These are phyloP conservation scores for Stomorhina lunata DNA, from an alignment of 2,888 invertebrate genomes.

Conservation along the genomic window DNA sequence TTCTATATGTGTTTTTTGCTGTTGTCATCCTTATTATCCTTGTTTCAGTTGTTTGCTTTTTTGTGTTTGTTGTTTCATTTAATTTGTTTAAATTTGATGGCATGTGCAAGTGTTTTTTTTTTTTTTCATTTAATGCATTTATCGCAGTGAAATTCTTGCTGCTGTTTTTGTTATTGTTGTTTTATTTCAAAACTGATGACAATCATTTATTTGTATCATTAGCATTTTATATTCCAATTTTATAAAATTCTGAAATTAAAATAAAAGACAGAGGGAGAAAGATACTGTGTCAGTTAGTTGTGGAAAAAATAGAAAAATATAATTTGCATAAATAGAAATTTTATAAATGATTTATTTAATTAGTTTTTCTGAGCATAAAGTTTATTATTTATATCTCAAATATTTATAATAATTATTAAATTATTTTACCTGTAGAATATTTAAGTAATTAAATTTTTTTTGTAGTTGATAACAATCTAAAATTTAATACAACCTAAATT, in stretches of 20 bases:
- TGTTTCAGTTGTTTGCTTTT: background rate
- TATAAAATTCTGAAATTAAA: conserved; percentile 23
- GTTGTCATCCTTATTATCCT: background rate
- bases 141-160: background rate
- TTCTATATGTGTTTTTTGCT: conserved; percentile 30
- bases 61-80: conserved; percentile 16
- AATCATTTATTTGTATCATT: conserved; percentile 44
- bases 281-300: background rate
- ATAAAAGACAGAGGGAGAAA: background rate
- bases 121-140: conserved; percentile 33
- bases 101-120: conserved; percentile 7
- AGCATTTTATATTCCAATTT: conserved; percentile 25
- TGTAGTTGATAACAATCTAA: no score
- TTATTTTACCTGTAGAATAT: background rate
- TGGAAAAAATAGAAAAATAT: background rate
- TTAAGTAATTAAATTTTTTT: background rate
- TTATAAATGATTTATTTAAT: conserved; percentile 23
- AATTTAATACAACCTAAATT: no score
- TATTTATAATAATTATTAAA: background rate
- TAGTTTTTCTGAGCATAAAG: background rate
- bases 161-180: background rate
- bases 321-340: conserved; percentile 1
- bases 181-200: conserved; percentile 22
- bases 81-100: background rate
- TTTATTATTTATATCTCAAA: background rate